phyloP scores from a whole-genome alignment of 2,888 invertebrate species.

The Andricus curvator region DNA sequence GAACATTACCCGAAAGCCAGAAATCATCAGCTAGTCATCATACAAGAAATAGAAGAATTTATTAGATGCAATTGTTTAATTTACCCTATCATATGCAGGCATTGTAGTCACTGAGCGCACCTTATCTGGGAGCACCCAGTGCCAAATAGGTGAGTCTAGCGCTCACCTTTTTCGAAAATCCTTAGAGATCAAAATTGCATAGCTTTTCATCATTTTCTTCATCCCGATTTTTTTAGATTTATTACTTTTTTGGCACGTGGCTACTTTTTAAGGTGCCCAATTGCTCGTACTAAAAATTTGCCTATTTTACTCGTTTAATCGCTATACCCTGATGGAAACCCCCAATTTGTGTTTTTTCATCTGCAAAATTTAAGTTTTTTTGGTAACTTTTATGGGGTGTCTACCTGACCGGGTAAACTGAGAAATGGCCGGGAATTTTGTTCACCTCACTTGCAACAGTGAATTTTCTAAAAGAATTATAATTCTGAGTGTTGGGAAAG shows the following conservation, averaged over 20 bases:
- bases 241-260: background rate
- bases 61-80: conserved; percentile 71
- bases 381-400: too few relatives aligned
- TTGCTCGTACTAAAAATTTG: background rate
- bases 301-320: background rate
- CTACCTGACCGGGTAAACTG: too few relatives aligned
- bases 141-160: conserved; percentile 71
- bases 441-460: too few relatives aligned
- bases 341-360: too few relatives aligned
- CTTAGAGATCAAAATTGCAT: background rate
- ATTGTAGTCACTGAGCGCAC: conserved; percentile 70
- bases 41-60: conserved; percentile 71
- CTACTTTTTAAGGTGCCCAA: too few relatives aligned
- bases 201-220: background rate
- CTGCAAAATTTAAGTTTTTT: too few relatives aligned
- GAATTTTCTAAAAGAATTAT: too few relatives aligned
- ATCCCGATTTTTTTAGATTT: background rate
- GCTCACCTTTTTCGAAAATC: background rate
- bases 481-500: too few relatives aligned
- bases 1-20: conserved; percentile 64
- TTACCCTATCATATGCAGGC: conserved; percentile 68
- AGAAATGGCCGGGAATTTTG: too few relatives aligned
- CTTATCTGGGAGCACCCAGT: conserved; percentile 69
- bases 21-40: conserved; percentile 73
- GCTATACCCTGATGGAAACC: too few relatives aligned